Conservation (phyloP, 1,140 invertebrate genomes). For the Neodiprion fabricii region DNA sequence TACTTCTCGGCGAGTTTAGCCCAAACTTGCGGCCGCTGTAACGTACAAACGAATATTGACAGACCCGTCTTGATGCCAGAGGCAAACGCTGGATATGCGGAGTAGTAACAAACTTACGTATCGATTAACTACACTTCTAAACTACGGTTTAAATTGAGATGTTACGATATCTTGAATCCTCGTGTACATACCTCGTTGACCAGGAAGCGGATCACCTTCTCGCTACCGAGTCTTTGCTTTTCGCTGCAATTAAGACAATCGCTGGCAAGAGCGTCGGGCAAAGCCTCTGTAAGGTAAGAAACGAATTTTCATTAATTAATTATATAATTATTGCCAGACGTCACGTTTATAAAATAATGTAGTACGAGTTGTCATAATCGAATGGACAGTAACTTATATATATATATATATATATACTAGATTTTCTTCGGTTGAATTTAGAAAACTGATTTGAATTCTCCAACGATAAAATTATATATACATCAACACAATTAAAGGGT, state of each 20-base stretch:
- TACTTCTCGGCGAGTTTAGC: conserved; percentile 63
- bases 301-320: conserved; percentile 28
- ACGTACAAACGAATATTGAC: conserved; percentile 40
- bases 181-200: conserved; percentile 44
- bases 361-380: too few relatives aligned
- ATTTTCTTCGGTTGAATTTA: too few relatives aligned
- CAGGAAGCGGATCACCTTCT: conserved; percentile 62
- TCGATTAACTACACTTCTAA: too few relatives aligned
- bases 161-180: too few relatives aligned
- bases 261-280: conserved; percentile 67
- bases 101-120: too few relatives aligned
- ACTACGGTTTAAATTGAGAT: too few relatives aligned
- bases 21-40: conserved; percentile 64
- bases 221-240: conserved; percentile 63
- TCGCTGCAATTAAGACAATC: conserved; percentile 68
- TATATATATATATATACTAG: too few relatives aligned
- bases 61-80: neutral
- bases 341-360: conserved; percentile 8
- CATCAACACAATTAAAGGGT: too few relatives aligned
- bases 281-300: conserved; percentile 47
- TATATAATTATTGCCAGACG: conserved; percentile 23
- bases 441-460: too few relatives aligned
- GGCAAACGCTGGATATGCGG: neutral
- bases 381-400: too few relatives aligned
- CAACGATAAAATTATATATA: too few relatives aligned